Evolutionary conservation across 2,797 vertebrate genomes (phyloP).

Genomic region (Scarus forsteni): DNA sequence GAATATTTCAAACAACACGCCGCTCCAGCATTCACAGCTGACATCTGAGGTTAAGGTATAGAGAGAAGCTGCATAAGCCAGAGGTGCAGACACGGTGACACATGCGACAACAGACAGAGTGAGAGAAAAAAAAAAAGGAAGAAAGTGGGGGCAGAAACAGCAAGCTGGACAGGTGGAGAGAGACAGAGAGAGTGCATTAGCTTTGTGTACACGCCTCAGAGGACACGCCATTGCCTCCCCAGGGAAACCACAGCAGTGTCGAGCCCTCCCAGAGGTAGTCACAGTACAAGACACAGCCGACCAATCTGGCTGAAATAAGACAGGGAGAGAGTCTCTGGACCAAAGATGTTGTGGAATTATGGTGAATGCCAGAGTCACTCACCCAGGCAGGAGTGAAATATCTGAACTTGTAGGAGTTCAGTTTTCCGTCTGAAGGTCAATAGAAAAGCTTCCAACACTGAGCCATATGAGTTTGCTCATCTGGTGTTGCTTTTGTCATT

Average conservation of each 20-base stretch:
- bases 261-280: conserved; percentile 50
- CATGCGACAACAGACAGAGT: conserved; percentile 17
- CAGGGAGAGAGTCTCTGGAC: conserved; percentile 31
- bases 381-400: conserved; percentile 15
- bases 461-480: not conserved
- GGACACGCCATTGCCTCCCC: conserved; percentile 32
- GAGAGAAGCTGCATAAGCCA: conserved; percentile 12
- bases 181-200: conserved; percentile 63
- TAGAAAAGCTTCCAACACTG: not conserved
- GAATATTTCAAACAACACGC: conserved; percentile 53
- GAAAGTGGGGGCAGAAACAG: conserved; percentile 25
- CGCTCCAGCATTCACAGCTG: conserved; percentile 4
- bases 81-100: conserved; percentile 26
- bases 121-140: not conserved
- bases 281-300: conserved; percentile 38
- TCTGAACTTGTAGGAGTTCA: conserved; percentile 9
- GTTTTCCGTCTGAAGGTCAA: conserved; percentile 30
- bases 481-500: too few relatives aligned
- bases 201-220: conserved; percentile 68
- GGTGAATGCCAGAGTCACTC: conserved; percentile 15
- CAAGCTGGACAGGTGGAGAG: conserved; percentile 50
- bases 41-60: conserved; percentile 33
- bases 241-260: conserved; percentile 39
- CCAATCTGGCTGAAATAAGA: conserved; percentile 44
- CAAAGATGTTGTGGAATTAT: conserved; percentile 38